Percentiles rank a stretch among this genome's conserved stretches.
Evolutionary conservation across 2,797 vertebrate species (phyloP).

Genomic region (Dermochelys coriacea): DNA sequence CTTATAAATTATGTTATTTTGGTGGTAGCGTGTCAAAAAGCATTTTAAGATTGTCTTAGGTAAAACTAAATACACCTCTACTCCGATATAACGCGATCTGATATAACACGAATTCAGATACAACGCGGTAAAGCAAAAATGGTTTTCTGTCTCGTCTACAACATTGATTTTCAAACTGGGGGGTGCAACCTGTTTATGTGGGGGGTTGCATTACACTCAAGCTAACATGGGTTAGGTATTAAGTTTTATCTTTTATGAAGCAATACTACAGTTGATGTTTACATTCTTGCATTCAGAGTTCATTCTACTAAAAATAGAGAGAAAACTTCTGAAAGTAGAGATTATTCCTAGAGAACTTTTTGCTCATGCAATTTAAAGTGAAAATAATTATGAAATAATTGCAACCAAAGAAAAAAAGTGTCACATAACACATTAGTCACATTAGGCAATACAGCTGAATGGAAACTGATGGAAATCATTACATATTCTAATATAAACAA

Average conservation of each 20-base stretch:
- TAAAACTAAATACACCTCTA: neutral
- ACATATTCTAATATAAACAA: neutral
- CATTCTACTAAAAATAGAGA: neutral
- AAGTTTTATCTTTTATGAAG: neutral
- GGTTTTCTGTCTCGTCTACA: too few species aligned
- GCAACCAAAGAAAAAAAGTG: neutral
- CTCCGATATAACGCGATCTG: too few species aligned
- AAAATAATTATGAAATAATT: neutral
- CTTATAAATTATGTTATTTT: neutral
- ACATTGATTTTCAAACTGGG: too few species aligned
- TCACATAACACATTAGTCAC: neutral
- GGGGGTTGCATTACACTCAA: too few species aligned
- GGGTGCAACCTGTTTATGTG: too few species aligned
- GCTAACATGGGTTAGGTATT: too few species aligned
- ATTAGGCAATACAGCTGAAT: neutral
- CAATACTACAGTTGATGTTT: neutral
- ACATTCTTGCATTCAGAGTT: neutral
- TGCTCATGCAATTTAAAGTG: neutral
- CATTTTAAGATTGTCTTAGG: neutral
- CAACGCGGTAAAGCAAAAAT: too few species aligned
- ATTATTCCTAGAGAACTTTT: neutral
- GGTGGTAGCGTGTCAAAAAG: neutral
- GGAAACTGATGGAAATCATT: neutral
- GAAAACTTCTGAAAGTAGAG: constrained; percentile 16
- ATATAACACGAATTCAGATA: too few species aligned